phyloP scores from a whole-genome alignment of 2,888 invertebrate species.

The Crocallis elinguaria region DNA sequence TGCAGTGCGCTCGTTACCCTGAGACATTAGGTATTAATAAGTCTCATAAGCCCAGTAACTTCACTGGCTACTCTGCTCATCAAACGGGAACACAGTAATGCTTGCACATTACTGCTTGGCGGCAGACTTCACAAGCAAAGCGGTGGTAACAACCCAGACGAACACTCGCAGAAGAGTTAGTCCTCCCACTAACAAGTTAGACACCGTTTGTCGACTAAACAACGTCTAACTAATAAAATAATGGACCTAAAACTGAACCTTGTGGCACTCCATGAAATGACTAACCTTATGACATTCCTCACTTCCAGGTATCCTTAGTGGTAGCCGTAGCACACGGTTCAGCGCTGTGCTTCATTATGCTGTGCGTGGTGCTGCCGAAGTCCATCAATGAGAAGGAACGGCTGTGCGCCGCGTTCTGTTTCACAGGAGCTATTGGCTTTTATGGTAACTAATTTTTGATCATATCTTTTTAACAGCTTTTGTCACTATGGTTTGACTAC shows the following conservation, averaged over 20 bases:
- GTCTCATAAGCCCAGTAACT: too few species aligned
- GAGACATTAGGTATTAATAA: too few species aligned
- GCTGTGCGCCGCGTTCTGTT: conserved; percentile 73
- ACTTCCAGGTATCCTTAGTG: conserved; percentile 59
- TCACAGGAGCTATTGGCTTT: conserved; percentile 82
- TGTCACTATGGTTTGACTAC: too few species aligned
- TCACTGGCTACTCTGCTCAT: too few species aligned
- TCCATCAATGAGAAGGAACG: conserved; percentile 70
- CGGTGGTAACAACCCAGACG: too few species aligned
- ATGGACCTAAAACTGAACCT: conserved; percentile 4
- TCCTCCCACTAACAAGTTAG: too few species aligned
- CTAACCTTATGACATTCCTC: not conserved
- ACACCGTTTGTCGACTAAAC: not conserved
- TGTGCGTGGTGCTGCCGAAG: conserved; percentile 72
- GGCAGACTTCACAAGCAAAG: too few species aligned
- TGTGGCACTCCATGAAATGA: conserved; percentile 4
- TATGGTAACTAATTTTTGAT: conserved; percentile 73
- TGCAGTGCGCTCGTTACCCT: too few species aligned
- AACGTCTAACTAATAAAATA: not conserved
- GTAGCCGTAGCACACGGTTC: conserved; percentile 68
- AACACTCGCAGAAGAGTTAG: too few species aligned
- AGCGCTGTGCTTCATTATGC: conserved; percentile 72
- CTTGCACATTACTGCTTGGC: too few species aligned
- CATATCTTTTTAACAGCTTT: too few species aligned
- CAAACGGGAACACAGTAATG: too few species aligned